Evolutionary conservation across 2,113 vertebrate genomes (phyloP).

Genomic region (Arizona elegans): DNA sequence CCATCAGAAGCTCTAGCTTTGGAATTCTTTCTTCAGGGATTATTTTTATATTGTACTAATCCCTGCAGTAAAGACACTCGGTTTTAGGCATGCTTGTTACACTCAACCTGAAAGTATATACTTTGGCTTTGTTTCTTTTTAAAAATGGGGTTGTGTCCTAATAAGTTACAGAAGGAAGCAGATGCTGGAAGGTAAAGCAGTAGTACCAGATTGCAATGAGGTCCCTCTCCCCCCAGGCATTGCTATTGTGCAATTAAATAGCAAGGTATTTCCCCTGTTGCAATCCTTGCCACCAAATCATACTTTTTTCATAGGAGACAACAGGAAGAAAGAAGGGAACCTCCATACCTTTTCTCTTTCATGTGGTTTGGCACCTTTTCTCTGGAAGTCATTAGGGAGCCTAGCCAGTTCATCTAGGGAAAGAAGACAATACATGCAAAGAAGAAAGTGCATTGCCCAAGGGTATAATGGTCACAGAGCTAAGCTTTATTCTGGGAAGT

Average conservation of each 20-base stretch:
- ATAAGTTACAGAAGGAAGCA: neutral
- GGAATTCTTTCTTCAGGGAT: neutral
- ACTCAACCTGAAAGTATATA: neutral
- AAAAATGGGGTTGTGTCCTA: neutral
- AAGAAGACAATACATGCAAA: slow-evolving; percentile 20
- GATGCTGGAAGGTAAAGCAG: neutral
- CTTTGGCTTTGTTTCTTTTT: neutral
- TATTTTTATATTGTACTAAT: neutral
- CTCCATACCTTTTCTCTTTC: slow-evolving; percentile 15
- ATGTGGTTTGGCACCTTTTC: slow-evolving; percentile 52
- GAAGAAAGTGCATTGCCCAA: neutral
- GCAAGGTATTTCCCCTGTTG: slow-evolving; percentile 42
- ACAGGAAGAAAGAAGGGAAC: slow-evolving; percentile 38
- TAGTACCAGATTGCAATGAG: neutral
- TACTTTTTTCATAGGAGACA: slow-evolving; percentile 45
- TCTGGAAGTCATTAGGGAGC: slow-evolving; percentile 19
- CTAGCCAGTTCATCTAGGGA: slow-evolving; percentile 42
- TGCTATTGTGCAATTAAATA: slow-evolving; percentile 27
- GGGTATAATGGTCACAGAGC: neutral
- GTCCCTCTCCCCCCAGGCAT: neutral
- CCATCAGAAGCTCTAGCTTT: neutral
- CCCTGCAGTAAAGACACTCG: neutral
- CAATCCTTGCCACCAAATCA: slow-evolving; percentile 39
- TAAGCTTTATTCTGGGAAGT: neutral
- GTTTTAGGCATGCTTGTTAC: neutral